Evolutionary conservation across 2,888 invertebrate species (phyloP).

Genomic region (Eupithecia exiguata): DNA sequence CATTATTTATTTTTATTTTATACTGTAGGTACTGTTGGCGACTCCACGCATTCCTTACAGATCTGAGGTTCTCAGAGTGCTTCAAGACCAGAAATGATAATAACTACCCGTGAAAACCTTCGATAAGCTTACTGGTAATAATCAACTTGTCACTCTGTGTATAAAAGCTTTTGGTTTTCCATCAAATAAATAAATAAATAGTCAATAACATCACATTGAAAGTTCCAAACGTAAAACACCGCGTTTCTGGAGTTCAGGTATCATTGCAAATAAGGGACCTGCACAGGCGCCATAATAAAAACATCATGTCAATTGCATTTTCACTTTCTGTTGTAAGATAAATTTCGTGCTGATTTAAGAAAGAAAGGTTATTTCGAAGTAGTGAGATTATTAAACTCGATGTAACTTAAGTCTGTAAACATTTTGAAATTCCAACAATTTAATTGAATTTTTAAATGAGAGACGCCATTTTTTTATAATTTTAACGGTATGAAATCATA

Average conservation of each 20-base stretch:
- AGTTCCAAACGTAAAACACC: not conserved
- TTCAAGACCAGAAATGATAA: not conserved
- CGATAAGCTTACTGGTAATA: too few species aligned
- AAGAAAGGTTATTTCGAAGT: conserved; percentile 6
- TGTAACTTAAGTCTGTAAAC: not conserved
- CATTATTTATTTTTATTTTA: too few species aligned
- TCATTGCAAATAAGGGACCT: conserved; percentile 6
- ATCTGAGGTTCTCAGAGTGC: not conserved
- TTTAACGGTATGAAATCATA: not conserved
- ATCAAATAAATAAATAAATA: too few species aligned
- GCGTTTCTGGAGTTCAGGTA: not conserved
- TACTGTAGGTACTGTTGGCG: too few species aligned
- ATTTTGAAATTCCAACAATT: not conserved
- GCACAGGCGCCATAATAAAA: conserved; percentile 8
- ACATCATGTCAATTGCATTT: conserved; percentile 5
- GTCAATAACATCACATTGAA: too few species aligned
- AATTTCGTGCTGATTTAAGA: not conserved
- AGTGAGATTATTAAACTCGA: not conserved
- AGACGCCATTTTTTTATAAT: not conserved
- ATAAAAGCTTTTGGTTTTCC: too few species aligned
- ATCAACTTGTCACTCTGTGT: too few species aligned
- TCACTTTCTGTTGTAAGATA: conserved; percentile 14
- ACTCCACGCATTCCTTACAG: not conserved
- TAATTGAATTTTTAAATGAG: not conserved
- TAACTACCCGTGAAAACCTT: too few species aligned